Evolutionary conservation across 2,113 vertebrate species (phyloP).

Genomic region (Carassius gibelio): DNA sequence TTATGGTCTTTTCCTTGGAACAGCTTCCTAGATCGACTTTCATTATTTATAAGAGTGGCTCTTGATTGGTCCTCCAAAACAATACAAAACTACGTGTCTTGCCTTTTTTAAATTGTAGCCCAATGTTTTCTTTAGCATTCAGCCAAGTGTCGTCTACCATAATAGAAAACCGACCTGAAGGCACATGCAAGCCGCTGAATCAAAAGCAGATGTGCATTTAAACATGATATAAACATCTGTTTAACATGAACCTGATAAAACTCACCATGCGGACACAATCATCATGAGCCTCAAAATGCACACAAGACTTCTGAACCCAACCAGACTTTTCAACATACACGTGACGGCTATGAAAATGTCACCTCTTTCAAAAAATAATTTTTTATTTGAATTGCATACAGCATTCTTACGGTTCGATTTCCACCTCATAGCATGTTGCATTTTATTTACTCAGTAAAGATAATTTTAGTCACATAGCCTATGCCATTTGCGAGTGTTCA

Average conservation of each 20-base stretch:
- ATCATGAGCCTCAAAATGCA: neutral
- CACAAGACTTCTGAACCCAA: neutral
- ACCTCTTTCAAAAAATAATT: neutral
- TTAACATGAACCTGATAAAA: slow-evolving; percentile 2
- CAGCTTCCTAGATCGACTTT: neutral
- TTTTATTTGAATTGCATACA: neutral
- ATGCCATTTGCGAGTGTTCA: too few species aligned
- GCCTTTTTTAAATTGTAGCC: neutral
- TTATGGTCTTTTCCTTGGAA: neutral
- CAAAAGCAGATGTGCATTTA: neutral
- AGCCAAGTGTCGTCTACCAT: neutral
- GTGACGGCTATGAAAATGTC: too few species aligned
- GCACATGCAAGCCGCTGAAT: neutral
- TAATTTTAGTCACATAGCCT: neutral
- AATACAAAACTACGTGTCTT: neutral
- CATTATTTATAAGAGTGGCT: neutral
- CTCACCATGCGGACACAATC: neutral
- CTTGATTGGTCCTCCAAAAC: neutral
- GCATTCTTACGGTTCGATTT: neutral
- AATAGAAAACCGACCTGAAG: neutral
- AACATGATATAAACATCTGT: slow-evolving; percentile 2
- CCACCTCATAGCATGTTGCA: neutral
- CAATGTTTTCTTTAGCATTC: neutral
- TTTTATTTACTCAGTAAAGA: neutral
- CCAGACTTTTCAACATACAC: neutral